A percentile compares a stretch with the other conserved stretches of the same genome.
Conservation (phyloP, 2,888 invertebrate genomes). For the Lingula anatina region DNA sequence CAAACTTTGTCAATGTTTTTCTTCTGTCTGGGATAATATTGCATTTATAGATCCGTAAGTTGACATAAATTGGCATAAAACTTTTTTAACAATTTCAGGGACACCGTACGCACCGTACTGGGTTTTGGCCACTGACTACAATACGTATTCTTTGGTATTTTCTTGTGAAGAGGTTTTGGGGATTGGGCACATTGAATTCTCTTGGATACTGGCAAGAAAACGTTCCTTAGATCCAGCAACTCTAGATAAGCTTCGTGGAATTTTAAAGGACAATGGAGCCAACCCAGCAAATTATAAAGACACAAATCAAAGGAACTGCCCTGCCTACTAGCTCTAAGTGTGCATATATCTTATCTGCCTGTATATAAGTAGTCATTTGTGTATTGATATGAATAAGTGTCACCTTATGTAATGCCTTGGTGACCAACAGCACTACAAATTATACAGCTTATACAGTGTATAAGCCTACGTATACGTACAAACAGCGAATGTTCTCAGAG, state of each 20-base stretch:
- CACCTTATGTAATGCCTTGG: too few species aligned
- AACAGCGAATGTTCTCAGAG: too few species aligned
- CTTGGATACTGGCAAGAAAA: slow-evolving; percentile 23
- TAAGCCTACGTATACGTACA: too few species aligned
- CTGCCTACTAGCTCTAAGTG: slow-evolving; percentile 5
- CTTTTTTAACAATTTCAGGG: slow-evolving; percentile 10
- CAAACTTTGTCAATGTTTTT: too few species aligned
- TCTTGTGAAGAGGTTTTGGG: slow-evolving; percentile 20
- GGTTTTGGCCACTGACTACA: slow-evolving; percentile 28
- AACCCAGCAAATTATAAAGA: slow-evolving; percentile 14
- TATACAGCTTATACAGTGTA: too few species aligned
- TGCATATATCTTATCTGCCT: too few species aligned
- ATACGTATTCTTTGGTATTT: slow-evolving; percentile 22
- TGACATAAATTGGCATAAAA: neutral
- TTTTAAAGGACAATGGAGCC: slow-evolving; percentile 14
- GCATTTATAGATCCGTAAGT: neutral
- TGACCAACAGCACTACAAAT: too few species aligned
- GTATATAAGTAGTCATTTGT: too few species aligned
- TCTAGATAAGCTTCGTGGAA: slow-evolving; percentile 14
- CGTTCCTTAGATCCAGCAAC: slow-evolving; percentile 14
- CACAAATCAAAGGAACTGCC: slow-evolving; percentile 16
- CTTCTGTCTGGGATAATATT: neutral
- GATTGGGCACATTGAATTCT: slow-evolving; percentile 24
- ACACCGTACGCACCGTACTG: slow-evolving; percentile 25
- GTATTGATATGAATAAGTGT: too few species aligned